These are phyloP conservation scores for Conchocele bisecta DNA, from an alignment of 2,888 invertebrate species.

Conservation along the genomic window DNA sequence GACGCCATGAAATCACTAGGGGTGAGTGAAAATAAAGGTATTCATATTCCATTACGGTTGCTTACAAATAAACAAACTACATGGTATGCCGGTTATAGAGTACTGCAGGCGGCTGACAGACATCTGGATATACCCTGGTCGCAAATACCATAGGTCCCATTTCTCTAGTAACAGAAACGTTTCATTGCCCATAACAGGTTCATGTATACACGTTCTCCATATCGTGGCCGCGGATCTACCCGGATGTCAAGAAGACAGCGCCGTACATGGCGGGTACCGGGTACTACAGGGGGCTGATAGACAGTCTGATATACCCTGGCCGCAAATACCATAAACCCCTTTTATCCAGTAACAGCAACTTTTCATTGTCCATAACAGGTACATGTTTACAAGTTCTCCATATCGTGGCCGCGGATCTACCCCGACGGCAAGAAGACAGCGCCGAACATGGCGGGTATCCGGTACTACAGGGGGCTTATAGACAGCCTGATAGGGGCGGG, in stretches of 20 bases:
- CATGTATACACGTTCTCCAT: slow-evolving; percentile 82
- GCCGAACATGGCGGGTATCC: slow-evolving; percentile 87
- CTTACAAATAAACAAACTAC: not conserved
- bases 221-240: slow-evolving; percentile 90
- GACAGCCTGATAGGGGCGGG: slow-evolving; percentile 86
- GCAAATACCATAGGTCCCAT: no score
- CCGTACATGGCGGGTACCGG: slow-evolving; percentile 87
- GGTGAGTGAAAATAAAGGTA: slow-evolving; percentile 49
- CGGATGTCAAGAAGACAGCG: slow-evolving; percentile 83
- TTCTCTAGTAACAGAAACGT: no score
- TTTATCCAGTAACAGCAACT: no score
- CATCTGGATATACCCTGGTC: no score
- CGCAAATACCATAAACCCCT: no score
- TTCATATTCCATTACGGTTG: no score
- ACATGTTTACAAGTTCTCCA: slow-evolving; percentile 79
- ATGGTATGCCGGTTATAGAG: not conserved
- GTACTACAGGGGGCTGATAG: slow-evolving; percentile 90
- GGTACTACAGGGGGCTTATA: slow-evolving; percentile 90
- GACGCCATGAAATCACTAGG: slow-evolving; percentile 85
- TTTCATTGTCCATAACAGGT: slow-evolving; percentile 24
- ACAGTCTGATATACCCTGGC: slow-evolving; percentile 88
- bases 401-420: slow-evolving; percentile 89
- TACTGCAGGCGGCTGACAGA: not conserved
- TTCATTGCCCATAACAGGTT: not conserved
- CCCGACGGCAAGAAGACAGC: slow-evolving; percentile 84